Conservation (phyloP, 2,888 invertebrate genomes). For the Drosophila siamana region DNA sequence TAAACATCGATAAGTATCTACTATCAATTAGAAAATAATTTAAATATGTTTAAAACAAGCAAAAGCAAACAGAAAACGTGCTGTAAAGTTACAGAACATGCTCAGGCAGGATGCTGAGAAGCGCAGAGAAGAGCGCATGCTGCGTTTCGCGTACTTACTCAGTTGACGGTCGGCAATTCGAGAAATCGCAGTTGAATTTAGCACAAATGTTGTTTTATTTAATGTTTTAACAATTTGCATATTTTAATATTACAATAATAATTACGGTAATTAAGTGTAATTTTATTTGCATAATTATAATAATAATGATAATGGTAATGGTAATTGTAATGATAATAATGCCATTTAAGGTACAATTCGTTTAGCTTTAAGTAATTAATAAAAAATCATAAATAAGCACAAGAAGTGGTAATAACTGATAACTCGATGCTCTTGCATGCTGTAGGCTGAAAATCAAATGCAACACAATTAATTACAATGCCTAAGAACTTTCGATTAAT, state of each 20-base stretch:
- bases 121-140: conserved; percentile 24
- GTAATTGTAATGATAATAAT: conserved; percentile 56
- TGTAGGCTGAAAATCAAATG: conserved; percentile 26
- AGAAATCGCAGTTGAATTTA: conserved; percentile 19
- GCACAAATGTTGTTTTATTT: conserved; percentile 61
- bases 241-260: conserved; percentile 59
- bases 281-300: conserved; percentile 39
- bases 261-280: conserved; percentile 41
- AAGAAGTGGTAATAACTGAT: conserved; percentile 32
- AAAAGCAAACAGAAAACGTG: conserved; percentile 14
- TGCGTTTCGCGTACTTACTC: conserved; percentile 47
- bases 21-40: not conserved
- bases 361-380: conserved; percentile 51
- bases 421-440: conserved; percentile 24
- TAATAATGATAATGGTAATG: conserved; percentile 54
- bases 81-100: conserved; percentile 2
- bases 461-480: conserved; percentile 27
- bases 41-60: not conserved
- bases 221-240: conserved; percentile 67
- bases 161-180: not conserved
- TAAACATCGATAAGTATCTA: too few relatives aligned
- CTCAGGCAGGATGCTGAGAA: conserved; percentile 22
- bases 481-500: not conserved
- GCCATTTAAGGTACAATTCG: conserved; percentile 76
- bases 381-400: conserved; percentile 58